Conservation (phyloP, 2,888 invertebrate genomes). For the Meteorus colon region DNA sequence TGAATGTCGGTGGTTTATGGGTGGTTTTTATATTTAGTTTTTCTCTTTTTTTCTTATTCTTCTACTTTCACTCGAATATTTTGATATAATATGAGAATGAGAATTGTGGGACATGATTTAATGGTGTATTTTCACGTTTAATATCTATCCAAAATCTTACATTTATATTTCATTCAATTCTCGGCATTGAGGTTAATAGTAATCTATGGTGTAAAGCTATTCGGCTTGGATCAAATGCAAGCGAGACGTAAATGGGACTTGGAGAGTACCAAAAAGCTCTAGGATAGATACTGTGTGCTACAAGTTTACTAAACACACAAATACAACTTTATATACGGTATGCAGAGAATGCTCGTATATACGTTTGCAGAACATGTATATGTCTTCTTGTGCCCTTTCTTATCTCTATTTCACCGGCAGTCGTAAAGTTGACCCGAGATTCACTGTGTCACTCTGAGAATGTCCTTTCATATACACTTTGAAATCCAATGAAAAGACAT, state of each 20-base stretch:
- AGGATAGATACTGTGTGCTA: neutral
- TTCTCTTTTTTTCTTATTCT: no score
- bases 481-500: constrained; percentile 1
- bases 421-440: constrained; percentile 39
- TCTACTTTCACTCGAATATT: no score
- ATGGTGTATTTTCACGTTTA: neutral
- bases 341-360: neutral
- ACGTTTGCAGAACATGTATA: constrained; percentile 8
- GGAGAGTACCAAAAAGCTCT: neutral
- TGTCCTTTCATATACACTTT: constrained; percentile 26
- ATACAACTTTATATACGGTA: neutral
- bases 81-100: no score
- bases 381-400: constrained; percentile 19
- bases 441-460: constrained; percentile 30
- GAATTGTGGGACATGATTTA: neutral
- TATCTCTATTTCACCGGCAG: constrained; percentile 38
- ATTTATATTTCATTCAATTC: constrained; percentile 11
- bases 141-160: neutral
- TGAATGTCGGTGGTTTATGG: no score
- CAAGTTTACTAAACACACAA: constrained; percentile 22
- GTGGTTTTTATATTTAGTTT: no score
- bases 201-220: constrained; percentile 20
- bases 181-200: constrained; percentile 18
- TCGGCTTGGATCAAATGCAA: constrained; percentile 7
- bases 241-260: constrained; percentile 21